phyloP scores from a whole-genome alignment of 1,140 invertebrate species.

The Drosophila prosaltans region DNA sequence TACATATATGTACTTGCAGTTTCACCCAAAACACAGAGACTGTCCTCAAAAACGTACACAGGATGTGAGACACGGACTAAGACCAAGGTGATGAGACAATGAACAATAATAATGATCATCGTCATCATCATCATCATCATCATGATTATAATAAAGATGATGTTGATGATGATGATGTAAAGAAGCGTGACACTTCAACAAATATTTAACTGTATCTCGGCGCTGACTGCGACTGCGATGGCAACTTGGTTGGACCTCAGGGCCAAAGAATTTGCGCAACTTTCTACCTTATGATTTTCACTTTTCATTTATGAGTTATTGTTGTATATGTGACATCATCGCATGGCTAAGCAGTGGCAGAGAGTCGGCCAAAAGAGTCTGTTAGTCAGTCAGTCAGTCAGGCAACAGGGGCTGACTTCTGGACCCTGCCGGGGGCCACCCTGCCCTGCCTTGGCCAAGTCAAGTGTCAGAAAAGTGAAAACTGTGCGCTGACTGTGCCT shows the following conservation, averaged over 20 bases:
- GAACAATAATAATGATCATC: slow-evolving; percentile 17
- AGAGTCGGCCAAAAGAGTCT: slow-evolving; percentile 12
- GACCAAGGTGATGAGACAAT: slow-evolving; percentile 41
- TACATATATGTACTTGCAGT: slow-evolving; percentile 40
- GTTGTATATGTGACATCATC: slow-evolving; percentile 69
- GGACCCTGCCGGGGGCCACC: slow-evolving; percentile 36
- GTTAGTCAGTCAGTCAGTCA: not conserved
- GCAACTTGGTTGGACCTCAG: slow-evolving; percentile 38
- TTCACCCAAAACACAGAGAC: slow-evolving; percentile 42
- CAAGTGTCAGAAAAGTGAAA: slow-evolving; percentile 82
- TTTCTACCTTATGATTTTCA: slow-evolving; percentile 76
- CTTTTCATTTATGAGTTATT: slow-evolving; percentile 81
- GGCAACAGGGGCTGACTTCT: slow-evolving; percentile 41
- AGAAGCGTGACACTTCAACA: slow-evolving; percentile 77
- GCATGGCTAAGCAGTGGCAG: slow-evolving; percentile 15
- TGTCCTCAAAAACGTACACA: slow-evolving; percentile 80
- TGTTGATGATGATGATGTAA: slow-evolving; percentile 60
- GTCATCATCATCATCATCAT: slow-evolving; percentile 71
- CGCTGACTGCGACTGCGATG: slow-evolving; percentile 19
- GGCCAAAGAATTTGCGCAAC: slow-evolving; percentile 77
- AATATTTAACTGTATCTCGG: slow-evolving; percentile 67
- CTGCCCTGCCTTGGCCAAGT: slow-evolving; percentile 52
- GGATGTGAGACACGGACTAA: slow-evolving; percentile 49
- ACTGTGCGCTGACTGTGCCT: slow-evolving; percentile 62
- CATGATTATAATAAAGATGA: slow-evolving; percentile 44